Conservation (phyloP, 2,113 vertebrate species). For the Mixornis gularis region DNA sequence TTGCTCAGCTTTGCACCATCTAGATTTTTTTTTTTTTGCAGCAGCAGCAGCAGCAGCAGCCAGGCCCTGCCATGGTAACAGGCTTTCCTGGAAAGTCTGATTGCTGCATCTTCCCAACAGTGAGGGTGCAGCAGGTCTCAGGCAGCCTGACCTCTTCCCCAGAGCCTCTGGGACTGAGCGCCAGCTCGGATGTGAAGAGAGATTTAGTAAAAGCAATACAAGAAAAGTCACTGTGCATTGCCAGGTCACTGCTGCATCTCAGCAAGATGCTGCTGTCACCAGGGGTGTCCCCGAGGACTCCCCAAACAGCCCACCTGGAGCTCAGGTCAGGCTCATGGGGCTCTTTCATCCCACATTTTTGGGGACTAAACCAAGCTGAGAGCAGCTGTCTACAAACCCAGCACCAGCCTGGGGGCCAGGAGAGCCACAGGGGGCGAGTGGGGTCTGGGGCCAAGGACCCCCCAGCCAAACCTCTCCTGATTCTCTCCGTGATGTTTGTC, state of each 20-base stretch:
- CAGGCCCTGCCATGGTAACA: background rate
- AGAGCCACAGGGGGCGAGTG: rapidly evolving
- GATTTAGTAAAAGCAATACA: background rate
- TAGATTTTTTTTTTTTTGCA: background rate
- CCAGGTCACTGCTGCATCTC: background rate
- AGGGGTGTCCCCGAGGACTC: rapidly evolving
- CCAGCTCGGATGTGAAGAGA: rapidly evolving
- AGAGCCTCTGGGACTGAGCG: rapidly evolving
- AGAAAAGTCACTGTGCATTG: background rate
- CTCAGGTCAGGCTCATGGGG: background rate
- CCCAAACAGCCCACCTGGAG: rapidly evolving
- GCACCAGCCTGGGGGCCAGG: background rate
- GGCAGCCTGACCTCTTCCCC: background rate
- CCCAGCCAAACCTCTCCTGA: background rate
- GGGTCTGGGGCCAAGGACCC: background rate
- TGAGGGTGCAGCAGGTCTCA: background rate
- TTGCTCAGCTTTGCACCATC: background rate
- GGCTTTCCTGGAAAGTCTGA: background rate
- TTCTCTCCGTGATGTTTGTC: background rate
- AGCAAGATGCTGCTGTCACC: background rate
- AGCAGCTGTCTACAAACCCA: background rate
- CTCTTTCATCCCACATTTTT: background rate
- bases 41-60: background rate
- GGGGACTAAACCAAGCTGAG: background rate
- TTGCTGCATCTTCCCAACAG: background rate